These are phyloP conservation scores for Nezara viridula DNA, from an alignment of 2,888 invertebrate genomes.

Conservation along the genomic window DNA sequence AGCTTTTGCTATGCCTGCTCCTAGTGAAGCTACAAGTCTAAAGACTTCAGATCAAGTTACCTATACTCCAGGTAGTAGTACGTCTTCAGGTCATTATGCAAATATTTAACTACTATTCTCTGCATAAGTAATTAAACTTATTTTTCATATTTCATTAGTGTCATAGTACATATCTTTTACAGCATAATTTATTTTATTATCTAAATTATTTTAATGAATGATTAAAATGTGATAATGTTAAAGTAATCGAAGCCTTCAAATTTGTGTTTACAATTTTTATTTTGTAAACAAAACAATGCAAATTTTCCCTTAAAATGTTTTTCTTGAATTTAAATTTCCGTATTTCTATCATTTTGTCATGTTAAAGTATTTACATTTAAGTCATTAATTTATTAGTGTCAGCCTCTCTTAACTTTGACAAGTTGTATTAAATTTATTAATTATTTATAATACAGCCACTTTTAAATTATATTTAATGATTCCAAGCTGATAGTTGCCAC, in stretches of 20 bases:
- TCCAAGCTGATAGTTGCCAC: neutral
- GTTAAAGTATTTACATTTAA: neutral
- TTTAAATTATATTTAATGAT: neutral
- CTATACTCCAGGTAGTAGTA: slow-evolving; percentile 70
- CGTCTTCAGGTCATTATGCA: slow-evolving; percentile 6
- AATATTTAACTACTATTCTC: slow-evolving; percentile 2
- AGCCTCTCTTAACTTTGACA: neutral
- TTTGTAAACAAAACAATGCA: neutral
- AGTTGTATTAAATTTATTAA: neutral
- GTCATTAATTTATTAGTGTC: too few relatives aligned
- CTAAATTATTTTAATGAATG: neutral
- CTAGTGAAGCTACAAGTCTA: slow-evolving; percentile 81
- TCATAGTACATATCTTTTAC: slow-evolving; percentile 10
- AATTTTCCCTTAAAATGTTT: neutral
- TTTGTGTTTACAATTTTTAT: neutral
- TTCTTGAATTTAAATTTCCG: neutral
- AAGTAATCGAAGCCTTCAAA: neutral
- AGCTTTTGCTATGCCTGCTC: slow-evolving; percentile 69
- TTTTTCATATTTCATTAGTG: neutral
- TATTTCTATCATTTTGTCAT: neutral
- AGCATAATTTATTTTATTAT: neutral
- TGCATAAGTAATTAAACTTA: slow-evolving; percentile 11
- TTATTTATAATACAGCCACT: neutral
- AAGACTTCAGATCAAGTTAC: slow-evolving; percentile 73
- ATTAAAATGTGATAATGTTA: neutral